Evolutionary conservation across 2,888 invertebrate genomes (phyloP), one percentile per base, ranked within the genome.

Genomic region (Xanthorhoe spadicearia): DNA sequence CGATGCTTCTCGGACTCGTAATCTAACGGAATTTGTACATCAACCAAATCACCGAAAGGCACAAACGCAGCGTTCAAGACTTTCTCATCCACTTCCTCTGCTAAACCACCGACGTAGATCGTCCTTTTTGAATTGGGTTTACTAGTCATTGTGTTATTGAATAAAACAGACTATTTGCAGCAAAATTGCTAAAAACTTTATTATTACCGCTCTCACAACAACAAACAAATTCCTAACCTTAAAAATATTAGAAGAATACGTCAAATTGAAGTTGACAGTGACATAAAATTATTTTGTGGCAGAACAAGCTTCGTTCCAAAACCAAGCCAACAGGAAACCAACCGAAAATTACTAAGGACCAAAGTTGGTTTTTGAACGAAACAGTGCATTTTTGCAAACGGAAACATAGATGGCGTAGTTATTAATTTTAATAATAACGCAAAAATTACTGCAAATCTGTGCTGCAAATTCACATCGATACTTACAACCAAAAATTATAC

Each of bases 21-120:
- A 93, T 99, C 99, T 57, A 99, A 93, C 9, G 99, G 99, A 86
- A 99, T 98, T 92, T 99, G 98, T 52, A 99, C 97, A 86, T 99
- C 99, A n/a, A 98, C 96, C 67, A 99, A 96, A 86, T 99, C 99
- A 8, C 99, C 99, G 87, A 99, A 99, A 1, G 99, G 99, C 76
- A 99, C 97, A 83, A 99, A 99, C 0, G 99, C 99, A 61, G 98
- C 98, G 86, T 98, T 97, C 43, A 99, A 92, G 23, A 98, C 95
- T 92, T 99, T 98, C 80, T 99, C 98, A 77, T 98, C 98, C 0
- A 99, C 99, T 93, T 99, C 99, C 82, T 99, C 98, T 0, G 97
- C 96, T 75, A 98, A 90, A 5, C 98, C 98, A 35, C 98, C 97
- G 15, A 97, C 97, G 82, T 97, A 97, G 74, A 97, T 95, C 1